Evolutionary conservation across 35 echinoderm and acorn worm species (phyloP), one percentile per base, ranked within the genome.

Genomic region (Heliocidaris tuberculata): DNA sequence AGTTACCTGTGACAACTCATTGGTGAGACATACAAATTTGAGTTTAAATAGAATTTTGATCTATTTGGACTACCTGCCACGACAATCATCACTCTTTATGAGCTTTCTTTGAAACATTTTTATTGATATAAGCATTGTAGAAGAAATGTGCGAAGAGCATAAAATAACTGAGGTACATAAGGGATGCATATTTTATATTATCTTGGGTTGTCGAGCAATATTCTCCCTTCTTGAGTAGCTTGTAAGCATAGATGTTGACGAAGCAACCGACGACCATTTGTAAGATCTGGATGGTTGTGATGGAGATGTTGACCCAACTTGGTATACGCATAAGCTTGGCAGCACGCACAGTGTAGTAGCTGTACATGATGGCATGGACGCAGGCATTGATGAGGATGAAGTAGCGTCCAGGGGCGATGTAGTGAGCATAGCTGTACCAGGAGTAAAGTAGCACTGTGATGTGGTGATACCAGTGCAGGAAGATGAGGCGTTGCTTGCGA

Each of bases 391-490:
- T 97, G 27, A 95, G 94, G 19, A 96, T 92, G 65, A 98, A 98
- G n/a, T 97, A 98, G 29, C 97, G 93, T 32, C 94, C 97, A 7
- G 94, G 95, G 32, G 97, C 95, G 31, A 96, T 95, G 31, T 94
- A 93, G 60, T 96, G 96, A 60, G 96, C 86, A 42, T 98, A 98
- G 54, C 96, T 97, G 95, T 98, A 98, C 97, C 97, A 98, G 1
- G 97, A 85, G 94, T 98, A 98, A 29, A 98, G 93, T 2, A 98
- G 95, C 2, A 98, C 97, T 0, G 97, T 98, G 88, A 98, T 96
- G 94, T 98, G 97, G 42, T 98, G 97, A 85, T 98, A 98, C 97
- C 97, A 98, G 94, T 98, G 97, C 21, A 98, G 95, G 59, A 98
- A 98, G 88, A 98, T 98, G 31, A 98, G 89, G 11, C 32, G 90